phyloP scores from a whole-genome alignment of 2,797 vertebrate species.

The Pangasius djambal region DNA sequence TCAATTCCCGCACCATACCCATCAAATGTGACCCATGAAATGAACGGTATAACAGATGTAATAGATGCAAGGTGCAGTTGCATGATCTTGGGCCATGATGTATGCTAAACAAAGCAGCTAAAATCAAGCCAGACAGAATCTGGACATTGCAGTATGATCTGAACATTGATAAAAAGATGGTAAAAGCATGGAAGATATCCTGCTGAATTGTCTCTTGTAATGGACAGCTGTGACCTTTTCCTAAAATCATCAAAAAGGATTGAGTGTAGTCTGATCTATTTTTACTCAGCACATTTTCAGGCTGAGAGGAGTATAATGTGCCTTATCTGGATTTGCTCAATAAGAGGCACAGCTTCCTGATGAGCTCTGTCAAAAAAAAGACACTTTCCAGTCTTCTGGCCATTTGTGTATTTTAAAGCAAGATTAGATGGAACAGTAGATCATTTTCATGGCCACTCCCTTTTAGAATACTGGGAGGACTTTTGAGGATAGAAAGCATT shows the following conservation, averaged over 20 bases:
- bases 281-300: conserved; percentile 58
- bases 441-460: conserved; percentile 41
- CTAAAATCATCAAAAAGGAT: conserved; percentile 10
- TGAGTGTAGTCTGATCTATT: conserved; percentile 24
- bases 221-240: conserved; percentile 12
- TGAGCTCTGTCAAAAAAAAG: conserved; percentile 11
- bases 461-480: conserved; percentile 39
- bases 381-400: conserved; percentile 18
- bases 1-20: conserved; percentile 31
- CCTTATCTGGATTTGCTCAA: conserved; percentile 55
- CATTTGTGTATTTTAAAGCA: conserved; percentile 36
- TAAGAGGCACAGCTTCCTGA: conserved; percentile 46
- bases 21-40: conserved; percentile 27
- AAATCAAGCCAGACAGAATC: conserved; percentile 29
- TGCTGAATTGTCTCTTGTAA: background rate
- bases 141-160: conserved; percentile 1
- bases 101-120: background rate
- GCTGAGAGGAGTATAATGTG: conserved; percentile 61
- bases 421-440: conserved; percentile 26
- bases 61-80: conserved; percentile 39
- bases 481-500: conserved; percentile 24
- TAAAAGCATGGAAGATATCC: conserved; percentile 26
- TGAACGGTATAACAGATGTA: conserved; percentile 30
- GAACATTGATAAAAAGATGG: conserved; percentile 15
- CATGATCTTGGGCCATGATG: background rate